phyloP scores from a whole-genome alignment of 2,888 invertebrate species.

The Caenorhabditis sp. region DNA sequence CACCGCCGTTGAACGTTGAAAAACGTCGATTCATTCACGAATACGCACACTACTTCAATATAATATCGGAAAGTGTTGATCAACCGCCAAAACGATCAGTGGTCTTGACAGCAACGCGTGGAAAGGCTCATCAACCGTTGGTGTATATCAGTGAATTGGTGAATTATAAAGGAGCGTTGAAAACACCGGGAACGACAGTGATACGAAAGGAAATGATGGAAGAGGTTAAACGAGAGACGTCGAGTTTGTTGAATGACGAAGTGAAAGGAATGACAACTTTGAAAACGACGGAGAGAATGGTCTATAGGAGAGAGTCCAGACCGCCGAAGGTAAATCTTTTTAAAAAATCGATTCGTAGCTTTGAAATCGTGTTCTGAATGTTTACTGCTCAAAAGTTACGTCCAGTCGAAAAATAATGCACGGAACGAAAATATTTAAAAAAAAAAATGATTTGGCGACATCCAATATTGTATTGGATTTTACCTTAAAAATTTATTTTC shows the following conservation, averaged over 20 bases:
- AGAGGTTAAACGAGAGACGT: constrained; percentile 27
- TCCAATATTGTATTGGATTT: too few relatives aligned
- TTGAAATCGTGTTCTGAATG: too few relatives aligned
- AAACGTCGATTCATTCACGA: constrained; percentile 81
- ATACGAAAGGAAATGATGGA: constrained; percentile 41
- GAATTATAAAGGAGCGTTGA: constrained; percentile 48
- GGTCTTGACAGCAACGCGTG: constrained; percentile 71
- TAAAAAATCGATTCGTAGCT: too few relatives aligned
- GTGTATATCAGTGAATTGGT: constrained; percentile 46
- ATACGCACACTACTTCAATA: constrained; percentile 91
- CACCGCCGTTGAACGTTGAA: constrained; percentile 51
- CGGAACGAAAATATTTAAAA: too few relatives aligned
- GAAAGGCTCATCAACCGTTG: constrained; percentile 41
- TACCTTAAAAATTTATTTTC: background rate
- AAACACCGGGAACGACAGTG: constrained; percentile 35
- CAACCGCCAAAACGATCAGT: constrained; percentile 93
- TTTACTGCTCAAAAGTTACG: too few relatives aligned
- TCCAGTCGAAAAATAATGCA: too few relatives aligned
- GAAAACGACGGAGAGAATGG: constrained; percentile 36
- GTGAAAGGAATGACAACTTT: constrained; percentile 31
- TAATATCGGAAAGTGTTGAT: constrained; percentile 91
- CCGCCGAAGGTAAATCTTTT: constrained; percentile 14
- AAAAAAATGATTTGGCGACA: too few relatives aligned
- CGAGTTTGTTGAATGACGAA: constrained; percentile 5
- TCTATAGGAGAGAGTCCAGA: constrained; percentile 32